Evolutionary conservation across 2,888 invertebrate genomes (phyloP).

Genomic region (Dioctria linearis): DNA sequence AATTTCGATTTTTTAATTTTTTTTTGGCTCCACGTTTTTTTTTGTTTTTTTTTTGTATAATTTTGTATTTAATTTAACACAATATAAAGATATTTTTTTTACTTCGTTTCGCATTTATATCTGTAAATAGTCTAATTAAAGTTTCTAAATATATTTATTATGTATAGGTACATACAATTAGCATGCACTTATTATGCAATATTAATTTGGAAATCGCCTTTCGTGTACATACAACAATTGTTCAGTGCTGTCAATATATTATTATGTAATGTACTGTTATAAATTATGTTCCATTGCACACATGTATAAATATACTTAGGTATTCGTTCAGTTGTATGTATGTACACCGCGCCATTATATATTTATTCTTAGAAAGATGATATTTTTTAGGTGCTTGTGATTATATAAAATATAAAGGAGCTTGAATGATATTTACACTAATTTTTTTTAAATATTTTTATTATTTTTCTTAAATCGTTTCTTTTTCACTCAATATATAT

Average conservation of each 20-base stretch:
- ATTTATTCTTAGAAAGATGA: neutral
- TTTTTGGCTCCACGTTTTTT: neutral
- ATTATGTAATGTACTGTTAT: no score
- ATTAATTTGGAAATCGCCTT: conserved; percentile 19
- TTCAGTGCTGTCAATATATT: conserved; percentile 28
- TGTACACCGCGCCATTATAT: neutral
- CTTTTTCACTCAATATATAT: conserved; percentile 27
- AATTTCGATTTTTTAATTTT: conserved; percentile 22
- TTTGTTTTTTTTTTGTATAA: conserved; percentile 11
- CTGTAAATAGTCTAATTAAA: neutral
- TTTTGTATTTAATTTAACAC: conserved; percentile 8
- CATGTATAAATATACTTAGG: no score
- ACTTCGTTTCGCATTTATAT: conserved; percentile 20
- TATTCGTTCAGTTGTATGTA: conserved; percentile 9
- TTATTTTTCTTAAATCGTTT: conserved; percentile 19
- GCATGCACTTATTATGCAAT: conserved; percentile 26
- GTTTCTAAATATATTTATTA: conserved; percentile 34
- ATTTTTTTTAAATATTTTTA: neutral
- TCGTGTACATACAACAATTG: conserved; percentile 24
- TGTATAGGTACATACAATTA: conserved; percentile 30
- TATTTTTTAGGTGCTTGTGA: conserved; percentile 24
- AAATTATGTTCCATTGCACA: neutral
- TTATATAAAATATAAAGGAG: conserved; percentile 48
- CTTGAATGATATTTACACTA: conserved; percentile 42
- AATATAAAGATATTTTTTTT: conserved; percentile 31